Base-by-base conservation (phyloP, 2,888 invertebrate genomes). In the Drosophila affinis region DNA sequence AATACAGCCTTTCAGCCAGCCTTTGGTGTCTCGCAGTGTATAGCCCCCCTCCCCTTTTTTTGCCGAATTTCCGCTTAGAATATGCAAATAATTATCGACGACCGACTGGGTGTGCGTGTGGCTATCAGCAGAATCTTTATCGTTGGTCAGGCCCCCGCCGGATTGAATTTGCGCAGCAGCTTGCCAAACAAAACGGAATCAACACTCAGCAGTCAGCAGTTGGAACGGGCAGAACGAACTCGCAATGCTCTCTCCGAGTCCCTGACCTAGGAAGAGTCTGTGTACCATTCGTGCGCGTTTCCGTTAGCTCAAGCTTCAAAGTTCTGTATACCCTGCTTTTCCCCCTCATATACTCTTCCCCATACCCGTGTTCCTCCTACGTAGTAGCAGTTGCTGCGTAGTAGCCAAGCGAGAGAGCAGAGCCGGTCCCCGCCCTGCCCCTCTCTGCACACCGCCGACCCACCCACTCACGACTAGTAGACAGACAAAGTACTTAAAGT, bases 141-240 rank as follows among this genome's bases (percentile, higher is more conserved):
- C 48, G 17, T 12, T n/a, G 58, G 39, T n/a, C 18, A 39, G 18
- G 48, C 39, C 39, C 39, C 39, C 39, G 39, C 39, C n/a, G 39
- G 53, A 59, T 55, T 56, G 53, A 58, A 79, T 79, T 77, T 81
- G 67, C 79, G 77, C 79, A 79, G 79, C 58, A 68, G 70, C 65
- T 79, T 62, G 60, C 24, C 67, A 72, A 72, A 62, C 44, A 49
- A 68, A 69, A 61, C 62, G 60, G 63, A 57, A 62, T 70, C 32
- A 45, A 7, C 29, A 29, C 7, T 27, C 27, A 7, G 10, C 14
- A 21, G 14, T 10, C 24, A 6, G 48, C 10, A 32, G 10, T 24
- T 18, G 18, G 12, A 14, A 24, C 24, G 47, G 6, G 14, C 14
- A 62, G 39, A 55, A 9, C 44, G 32, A 34, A 53, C 4, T 21